Percentiles rank a stretch among this genome's conserved stretches.
phyloP scores from a whole-genome alignment of 2,797 vertebrate genomes.

The Platyrinchus mystaceus region DNA sequence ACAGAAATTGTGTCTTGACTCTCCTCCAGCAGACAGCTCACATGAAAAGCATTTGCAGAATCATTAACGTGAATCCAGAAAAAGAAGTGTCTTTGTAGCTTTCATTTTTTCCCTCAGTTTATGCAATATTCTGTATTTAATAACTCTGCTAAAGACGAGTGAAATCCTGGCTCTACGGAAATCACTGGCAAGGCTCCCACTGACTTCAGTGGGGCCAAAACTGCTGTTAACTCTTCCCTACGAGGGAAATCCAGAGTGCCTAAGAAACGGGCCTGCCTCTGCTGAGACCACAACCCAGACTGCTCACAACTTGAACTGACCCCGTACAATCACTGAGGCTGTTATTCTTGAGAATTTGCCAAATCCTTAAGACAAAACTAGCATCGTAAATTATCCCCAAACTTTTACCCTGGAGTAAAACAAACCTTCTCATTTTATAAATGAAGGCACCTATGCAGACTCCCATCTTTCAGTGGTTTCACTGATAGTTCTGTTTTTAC shows the following conservation, averaged over 20 bases:
- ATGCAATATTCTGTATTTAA: slow-evolving; percentile 6
- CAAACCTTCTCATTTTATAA: background rate
- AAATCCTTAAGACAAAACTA: slow-evolving; percentile 33
- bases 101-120: background rate
- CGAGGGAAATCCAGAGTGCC: background rate
- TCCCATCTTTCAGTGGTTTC: background rate
- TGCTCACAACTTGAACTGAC: background rate
- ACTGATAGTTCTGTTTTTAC: background rate
- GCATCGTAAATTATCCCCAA: background rate
- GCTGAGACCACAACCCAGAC: background rate
- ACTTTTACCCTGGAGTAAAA: background rate
- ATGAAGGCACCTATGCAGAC: background rate
- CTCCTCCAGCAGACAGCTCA: background rate
- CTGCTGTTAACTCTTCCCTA: slow-evolving; percentile 32
- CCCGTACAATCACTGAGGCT: background rate
- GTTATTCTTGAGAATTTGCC: slow-evolving; percentile 38
- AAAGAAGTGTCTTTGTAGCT: background rate
- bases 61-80: background rate
- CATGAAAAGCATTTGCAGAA: background rate
- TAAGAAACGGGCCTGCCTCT: background rate
- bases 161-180: background rate
- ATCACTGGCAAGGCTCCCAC: slow-evolving; percentile 32
- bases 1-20: background rate
- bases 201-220: slow-evolving; percentile 18
- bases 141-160: background rate